Evolutionary conservation across 2,888 invertebrate species (phyloP).

Genomic region (Choreutis nemorana): DNA sequence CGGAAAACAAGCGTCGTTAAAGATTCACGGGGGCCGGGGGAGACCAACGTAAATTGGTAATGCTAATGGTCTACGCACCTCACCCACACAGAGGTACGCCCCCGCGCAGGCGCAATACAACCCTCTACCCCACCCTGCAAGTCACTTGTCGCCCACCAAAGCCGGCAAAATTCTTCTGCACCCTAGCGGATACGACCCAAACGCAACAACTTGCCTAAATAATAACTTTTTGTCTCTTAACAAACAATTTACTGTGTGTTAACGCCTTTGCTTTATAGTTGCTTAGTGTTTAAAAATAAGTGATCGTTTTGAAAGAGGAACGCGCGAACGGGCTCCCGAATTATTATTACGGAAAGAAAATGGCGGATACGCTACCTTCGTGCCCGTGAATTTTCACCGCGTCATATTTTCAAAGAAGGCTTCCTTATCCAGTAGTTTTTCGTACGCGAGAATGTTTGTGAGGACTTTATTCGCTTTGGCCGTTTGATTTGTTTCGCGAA

Average conservation of each 20-base stretch:
- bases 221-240: constrained; percentile 18
- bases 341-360: constrained; percentile 44
- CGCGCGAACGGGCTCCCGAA: too few relatives aligned
- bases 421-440: too few relatives aligned
- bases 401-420: constrained; percentile 15
- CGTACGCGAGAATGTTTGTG: constrained; percentile 25
- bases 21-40: constrained; percentile 20
- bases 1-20: too few relatives aligned
- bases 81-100: constrained; percentile 37
- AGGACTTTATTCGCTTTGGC: constrained; percentile 24
- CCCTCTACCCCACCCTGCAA: constrained; percentile 45
- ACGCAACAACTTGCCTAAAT: constrained; percentile 49
- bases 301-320: constrained; percentile 14
- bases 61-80: constrained; percentile 37
- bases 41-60: constrained; percentile 25
- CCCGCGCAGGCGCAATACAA: constrained; percentile 45
- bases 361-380: constrained; percentile 38
- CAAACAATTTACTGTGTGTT: constrained; percentile 6
- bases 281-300: constrained; percentile 26
- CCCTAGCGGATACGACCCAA: constrained; percentile 47
- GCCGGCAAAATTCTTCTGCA: constrained; percentile 59
- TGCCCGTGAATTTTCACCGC: constrained; percentile 18
- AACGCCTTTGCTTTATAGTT: constrained; percentile 30
- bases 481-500: constrained; percentile 18
- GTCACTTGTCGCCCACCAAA: constrained; percentile 37